phyloP scores from a whole-genome alignment of 1,140 invertebrate genomes.

The Ladona fulva region DNA sequence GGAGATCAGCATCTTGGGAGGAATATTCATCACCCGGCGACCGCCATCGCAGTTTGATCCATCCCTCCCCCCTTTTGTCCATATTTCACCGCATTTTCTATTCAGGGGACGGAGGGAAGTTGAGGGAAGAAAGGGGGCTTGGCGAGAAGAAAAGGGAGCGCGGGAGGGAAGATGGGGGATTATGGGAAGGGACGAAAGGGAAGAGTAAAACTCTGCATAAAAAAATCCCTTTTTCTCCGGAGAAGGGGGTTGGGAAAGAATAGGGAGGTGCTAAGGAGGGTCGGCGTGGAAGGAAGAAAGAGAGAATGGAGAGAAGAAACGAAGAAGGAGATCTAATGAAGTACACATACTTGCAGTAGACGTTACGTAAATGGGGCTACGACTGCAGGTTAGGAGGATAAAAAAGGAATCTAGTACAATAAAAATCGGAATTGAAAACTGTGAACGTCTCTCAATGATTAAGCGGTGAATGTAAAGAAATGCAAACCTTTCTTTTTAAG shows the following conservation, averaged over 20 bases:
- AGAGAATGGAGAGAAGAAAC: too few species aligned
- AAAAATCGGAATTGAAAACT: too few species aligned
- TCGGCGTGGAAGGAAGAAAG: not conserved
- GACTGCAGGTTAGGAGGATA: too few species aligned
- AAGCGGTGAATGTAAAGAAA: too few species aligned
- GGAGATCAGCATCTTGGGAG: not conserved
- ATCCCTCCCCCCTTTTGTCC: not conserved
- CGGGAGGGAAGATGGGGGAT: not conserved
- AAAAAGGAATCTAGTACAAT: too few species aligned
- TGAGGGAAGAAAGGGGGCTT: not conserved
- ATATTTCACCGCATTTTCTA: constrained; percentile 10
- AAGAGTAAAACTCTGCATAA: not conserved
- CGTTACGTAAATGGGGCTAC: too few species aligned
- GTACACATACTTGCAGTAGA: too few species aligned
- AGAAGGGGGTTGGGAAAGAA: not conserved
- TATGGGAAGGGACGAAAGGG: not conserved
- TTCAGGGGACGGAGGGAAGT: not conserved
- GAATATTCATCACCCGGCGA: not conserved
- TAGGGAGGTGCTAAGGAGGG: not conserved
- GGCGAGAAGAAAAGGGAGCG: not conserved
- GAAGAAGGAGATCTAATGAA: too few species aligned
- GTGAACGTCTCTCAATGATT: too few species aligned
- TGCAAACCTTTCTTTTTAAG: too few species aligned
- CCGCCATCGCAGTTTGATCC: not conserved
- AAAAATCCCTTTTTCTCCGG: constrained; percentile 5